Percentiles rank a stretch among this genome's conserved stretches.
Conservation (phyloP, 1,140 invertebrate genomes). For the Aethina tumida region DNA sequence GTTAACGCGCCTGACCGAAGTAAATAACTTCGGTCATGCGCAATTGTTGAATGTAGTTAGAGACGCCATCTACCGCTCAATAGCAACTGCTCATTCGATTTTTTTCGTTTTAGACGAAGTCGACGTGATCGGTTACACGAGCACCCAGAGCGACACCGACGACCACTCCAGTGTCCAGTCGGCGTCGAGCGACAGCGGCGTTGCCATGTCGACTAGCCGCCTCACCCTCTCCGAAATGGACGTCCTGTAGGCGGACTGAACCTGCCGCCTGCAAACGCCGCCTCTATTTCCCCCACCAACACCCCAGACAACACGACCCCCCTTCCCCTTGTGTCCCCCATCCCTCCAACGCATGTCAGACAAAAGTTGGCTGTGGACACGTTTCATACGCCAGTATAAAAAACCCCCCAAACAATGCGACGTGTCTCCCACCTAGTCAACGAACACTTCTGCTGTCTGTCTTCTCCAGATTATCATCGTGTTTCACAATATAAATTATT, state of each 20-base stretch:
- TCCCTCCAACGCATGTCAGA: too few species aligned
- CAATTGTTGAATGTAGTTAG: too few species aligned
- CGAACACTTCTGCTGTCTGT: slow-evolving; percentile 20
- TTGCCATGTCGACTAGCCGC: slow-evolving; percentile 61
- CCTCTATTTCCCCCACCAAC: too few species aligned
- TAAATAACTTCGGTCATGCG: too few species aligned
- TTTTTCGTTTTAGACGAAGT: slow-evolving; percentile 66
- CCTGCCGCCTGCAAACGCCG: too few species aligned
- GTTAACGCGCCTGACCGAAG: too few species aligned
- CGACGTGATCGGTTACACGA: slow-evolving; percentile 77
- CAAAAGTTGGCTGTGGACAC: slow-evolving; percentile 19
- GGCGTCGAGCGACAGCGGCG: slow-evolving; percentile 64
- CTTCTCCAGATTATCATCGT: slow-evolving; percentile 21
- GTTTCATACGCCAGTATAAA: slow-evolving; percentile 25
- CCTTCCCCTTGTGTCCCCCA: too few species aligned
- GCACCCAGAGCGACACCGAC: slow-evolving; percentile 76
- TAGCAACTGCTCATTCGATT: slow-evolving; percentile 7
- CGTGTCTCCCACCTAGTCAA: slow-evolving; percentile 26
- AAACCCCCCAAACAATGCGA: slow-evolving; percentile 2
- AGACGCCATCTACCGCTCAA: too few species aligned
- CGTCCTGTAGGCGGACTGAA: slow-evolving; percentile 31
- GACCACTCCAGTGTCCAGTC: slow-evolving; percentile 72
- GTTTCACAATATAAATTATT: slow-evolving; percentile 27
- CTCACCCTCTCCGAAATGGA: slow-evolving; percentile 43
- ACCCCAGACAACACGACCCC: too few species aligned